Conservation (phyloP, 2,113 vertebrate species). For the Rhizomys pruinosus region DNA sequence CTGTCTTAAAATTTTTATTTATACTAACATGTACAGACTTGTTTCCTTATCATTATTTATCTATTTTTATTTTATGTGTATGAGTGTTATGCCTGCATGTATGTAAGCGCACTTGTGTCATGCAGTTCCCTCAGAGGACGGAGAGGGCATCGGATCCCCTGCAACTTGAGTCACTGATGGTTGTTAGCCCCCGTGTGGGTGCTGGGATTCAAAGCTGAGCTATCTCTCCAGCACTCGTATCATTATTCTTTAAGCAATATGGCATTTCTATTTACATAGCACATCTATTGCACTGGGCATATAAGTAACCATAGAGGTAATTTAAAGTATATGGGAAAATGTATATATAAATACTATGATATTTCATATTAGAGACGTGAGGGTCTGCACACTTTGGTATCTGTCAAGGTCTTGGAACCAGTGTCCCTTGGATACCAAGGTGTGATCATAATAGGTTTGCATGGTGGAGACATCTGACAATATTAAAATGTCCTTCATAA, state of each 20-base stretch:
- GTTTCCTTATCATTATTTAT: background rate
- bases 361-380: background rate
- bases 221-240: too few species aligned
- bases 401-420: background rate
- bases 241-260: background rate
- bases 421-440: background rate
- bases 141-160: too few species aligned
- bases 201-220: too few species aligned
- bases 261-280: background rate
- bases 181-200: too few species aligned
- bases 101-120: too few species aligned
- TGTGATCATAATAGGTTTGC: background rate
- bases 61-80: too few species aligned
- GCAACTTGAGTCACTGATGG: too few species aligned
- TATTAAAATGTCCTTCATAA: background rate
- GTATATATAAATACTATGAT: background rate
- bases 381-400: background rate
- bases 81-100: too few species aligned
- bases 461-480: background rate
- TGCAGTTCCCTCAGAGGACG: too few species aligned
- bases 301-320: background rate
- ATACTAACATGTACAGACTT: background rate
- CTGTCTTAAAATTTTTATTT: background rate
- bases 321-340: background rate
- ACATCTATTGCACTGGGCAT: too few species aligned